Conservation (phyloP, 2,113 vertebrate genomes). For the Coregonus clupeaformis region DNA sequence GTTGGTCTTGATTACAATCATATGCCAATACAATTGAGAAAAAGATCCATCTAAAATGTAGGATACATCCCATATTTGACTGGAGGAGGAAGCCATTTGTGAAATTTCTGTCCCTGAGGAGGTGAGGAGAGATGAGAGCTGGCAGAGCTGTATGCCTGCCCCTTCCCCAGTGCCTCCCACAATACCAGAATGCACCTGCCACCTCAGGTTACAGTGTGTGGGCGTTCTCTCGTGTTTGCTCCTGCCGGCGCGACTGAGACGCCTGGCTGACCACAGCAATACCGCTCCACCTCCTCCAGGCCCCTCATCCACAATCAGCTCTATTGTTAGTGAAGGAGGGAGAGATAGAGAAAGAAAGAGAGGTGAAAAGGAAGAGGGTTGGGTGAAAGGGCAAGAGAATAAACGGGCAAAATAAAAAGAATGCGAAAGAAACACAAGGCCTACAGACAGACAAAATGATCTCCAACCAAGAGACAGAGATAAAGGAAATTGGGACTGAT, state of each 20-base stretch:
- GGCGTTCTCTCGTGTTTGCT: not conserved
- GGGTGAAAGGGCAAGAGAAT: not conserved
- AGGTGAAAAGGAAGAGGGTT: not conserved
- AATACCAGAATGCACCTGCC: conserved; percentile 54
- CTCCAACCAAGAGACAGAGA: no score
- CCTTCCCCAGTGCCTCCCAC: conserved; percentile 18
- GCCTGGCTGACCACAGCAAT: not conserved
- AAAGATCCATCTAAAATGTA: no score
- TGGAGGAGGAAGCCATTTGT: conserved; percentile 12
- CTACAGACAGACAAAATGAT: no score
- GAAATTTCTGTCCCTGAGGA: conserved; percentile 46
- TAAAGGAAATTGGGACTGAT: no score
- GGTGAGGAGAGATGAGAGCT: conserved; percentile 29
- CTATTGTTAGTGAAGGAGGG: not conserved
- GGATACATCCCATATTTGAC: not conserved
- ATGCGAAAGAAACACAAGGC: not conserved
- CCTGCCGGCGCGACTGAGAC: not conserved
- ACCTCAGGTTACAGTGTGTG: conserved; percentile 37
- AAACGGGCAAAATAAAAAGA: not conserved
- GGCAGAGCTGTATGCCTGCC: conserved; percentile 18
- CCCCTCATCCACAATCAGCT: not conserved
- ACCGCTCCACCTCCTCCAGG: not conserved
- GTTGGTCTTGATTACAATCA: no score
- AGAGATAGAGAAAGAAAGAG: not conserved
- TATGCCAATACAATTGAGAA: no score